These are phyloP conservation scores for Spinibarbus caldwelli DNA, from an alignment of 2,797 vertebrate genomes.

Conservation along the genomic window DNA sequence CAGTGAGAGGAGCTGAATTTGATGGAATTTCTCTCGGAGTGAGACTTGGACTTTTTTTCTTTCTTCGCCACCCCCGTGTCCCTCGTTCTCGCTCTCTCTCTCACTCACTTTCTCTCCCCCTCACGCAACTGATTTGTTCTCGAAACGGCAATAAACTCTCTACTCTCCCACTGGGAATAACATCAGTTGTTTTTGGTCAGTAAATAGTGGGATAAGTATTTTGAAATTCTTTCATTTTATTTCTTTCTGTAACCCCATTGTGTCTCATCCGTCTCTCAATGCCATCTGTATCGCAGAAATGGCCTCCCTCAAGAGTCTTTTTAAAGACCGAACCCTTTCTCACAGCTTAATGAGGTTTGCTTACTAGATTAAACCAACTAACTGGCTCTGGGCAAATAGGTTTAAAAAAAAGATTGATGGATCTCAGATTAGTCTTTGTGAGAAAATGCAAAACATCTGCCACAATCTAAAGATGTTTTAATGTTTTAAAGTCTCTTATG, in stretches of 20 bases:
- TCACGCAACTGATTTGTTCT: constrained; percentile 69
- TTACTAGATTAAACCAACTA: constrained; percentile 17
- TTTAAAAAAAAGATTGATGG: constrained; percentile 15
- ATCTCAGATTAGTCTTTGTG: background rate
- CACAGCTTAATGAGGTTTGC: constrained; percentile 12
- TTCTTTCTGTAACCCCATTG: constrained; percentile 8
- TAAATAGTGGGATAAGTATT: constrained; percentile 24
- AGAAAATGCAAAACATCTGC: background rate
- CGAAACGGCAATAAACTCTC: constrained; percentile 58
- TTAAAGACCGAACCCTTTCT: constrained; percentile 14
- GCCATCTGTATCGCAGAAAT: constrained; percentile 18
- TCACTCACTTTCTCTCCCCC: constrained; percentile 55
- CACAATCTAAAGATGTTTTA: background rate
- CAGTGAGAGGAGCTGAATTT: constrained; percentile 77
- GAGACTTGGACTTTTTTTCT: constrained; percentile 55
- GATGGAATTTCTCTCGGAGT: constrained; percentile 74
- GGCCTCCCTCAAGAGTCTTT: constrained; percentile 14
- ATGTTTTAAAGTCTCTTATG: background rate
- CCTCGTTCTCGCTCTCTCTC: constrained; percentile 32
- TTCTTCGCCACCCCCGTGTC: constrained; percentile 12
- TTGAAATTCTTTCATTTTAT: constrained; percentile 34
- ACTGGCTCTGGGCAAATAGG: constrained; percentile 19
- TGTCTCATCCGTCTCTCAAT: constrained; percentile 16
- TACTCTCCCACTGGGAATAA: constrained; percentile 42
- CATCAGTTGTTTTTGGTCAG: constrained; percentile 33